phyloP scores from a whole-genome alignment of 2,113 vertebrate species.

The Notothenia rossii region DNA sequence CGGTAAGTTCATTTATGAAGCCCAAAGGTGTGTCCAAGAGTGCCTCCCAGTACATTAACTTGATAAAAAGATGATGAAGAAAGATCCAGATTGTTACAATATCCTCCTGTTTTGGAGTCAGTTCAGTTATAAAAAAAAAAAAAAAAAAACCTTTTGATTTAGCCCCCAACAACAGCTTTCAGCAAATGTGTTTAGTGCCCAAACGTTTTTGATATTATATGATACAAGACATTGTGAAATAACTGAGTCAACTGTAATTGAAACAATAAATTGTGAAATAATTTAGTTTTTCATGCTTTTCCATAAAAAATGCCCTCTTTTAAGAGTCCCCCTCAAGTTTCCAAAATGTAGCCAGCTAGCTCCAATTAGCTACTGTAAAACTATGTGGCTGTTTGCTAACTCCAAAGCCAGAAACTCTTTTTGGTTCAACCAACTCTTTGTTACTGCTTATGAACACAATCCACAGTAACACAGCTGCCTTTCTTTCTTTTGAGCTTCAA shows the following conservation, averaged over 20 bases:
- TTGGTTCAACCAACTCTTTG: neutral
- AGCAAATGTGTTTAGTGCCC: neutral
- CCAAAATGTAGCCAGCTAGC: neutral
- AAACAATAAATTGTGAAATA: too few species aligned
- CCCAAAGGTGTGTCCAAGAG: neutral
- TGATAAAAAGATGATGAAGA: neutral
- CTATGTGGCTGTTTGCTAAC: neutral
- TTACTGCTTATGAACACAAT: neutral
- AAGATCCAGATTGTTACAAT: neutral
- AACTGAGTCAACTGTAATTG: neutral
- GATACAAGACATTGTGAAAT: neutral
- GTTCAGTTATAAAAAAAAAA: neutral
- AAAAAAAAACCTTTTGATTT: neutral
- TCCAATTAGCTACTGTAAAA: neutral
- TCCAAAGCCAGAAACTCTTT: neutral
- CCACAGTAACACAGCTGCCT: neutral
- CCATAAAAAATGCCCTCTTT: neutral
- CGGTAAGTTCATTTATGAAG: neutral
- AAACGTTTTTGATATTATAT: neutral
- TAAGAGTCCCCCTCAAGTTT: neutral
- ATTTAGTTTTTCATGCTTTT: neutral
- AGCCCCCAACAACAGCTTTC: neutral
- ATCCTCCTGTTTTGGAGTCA: slow-evolving; percentile 16
- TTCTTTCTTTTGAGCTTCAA: neutral
- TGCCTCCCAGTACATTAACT: neutral